A percentile compares a stretch with the other conserved stretches of the same genome.
Evolutionary conservation across 2,113 vertebrate genomes (phyloP).

Genomic region (Lasiurus cinereus): DNA sequence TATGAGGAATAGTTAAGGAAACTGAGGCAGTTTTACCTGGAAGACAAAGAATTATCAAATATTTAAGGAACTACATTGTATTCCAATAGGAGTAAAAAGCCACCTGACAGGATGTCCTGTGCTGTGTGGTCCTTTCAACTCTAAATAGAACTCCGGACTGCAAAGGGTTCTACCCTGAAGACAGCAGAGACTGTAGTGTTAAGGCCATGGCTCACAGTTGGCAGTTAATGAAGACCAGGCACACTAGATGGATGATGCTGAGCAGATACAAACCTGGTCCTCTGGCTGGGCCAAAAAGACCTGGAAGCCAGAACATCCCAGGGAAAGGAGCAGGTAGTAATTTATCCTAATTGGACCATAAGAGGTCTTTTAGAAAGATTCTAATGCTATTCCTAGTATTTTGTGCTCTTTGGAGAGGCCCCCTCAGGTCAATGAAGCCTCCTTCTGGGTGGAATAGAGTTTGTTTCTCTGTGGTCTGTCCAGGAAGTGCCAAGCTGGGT

Average conservation of each 20-base stretch:
- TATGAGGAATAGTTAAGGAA: not conserved
- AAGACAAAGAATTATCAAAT: not conserved
- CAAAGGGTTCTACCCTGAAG: not conserved
- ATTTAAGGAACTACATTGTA: not conserved
- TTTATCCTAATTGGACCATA: not conserved
- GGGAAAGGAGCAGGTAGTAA: not conserved
- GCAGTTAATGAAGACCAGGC: not conserved
- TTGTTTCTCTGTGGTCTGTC: conserved; percentile 78
- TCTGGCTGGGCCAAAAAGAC: not conserved
- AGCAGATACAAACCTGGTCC: not conserved
- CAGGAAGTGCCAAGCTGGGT: conserved; percentile 70
- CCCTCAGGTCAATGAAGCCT: conserved; percentile 71
- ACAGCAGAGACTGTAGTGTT: not conserved
- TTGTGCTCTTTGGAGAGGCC: conserved; percentile 51
- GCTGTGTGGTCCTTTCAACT: not conserved
- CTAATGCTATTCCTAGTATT: conserved; percentile 25
- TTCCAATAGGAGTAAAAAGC: not conserved
- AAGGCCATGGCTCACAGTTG: not conserved
- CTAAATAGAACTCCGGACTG: not conserved
- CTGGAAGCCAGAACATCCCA: not conserved
- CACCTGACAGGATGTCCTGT: not conserved
- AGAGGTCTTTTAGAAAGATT: not conserved
- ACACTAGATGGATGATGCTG: not conserved
- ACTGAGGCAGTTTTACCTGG: not conserved
- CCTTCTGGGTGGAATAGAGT: conserved; percentile 29